Conservation (phyloP, 2,113 vertebrate species). For the Gracilinanus agilis region DNA sequence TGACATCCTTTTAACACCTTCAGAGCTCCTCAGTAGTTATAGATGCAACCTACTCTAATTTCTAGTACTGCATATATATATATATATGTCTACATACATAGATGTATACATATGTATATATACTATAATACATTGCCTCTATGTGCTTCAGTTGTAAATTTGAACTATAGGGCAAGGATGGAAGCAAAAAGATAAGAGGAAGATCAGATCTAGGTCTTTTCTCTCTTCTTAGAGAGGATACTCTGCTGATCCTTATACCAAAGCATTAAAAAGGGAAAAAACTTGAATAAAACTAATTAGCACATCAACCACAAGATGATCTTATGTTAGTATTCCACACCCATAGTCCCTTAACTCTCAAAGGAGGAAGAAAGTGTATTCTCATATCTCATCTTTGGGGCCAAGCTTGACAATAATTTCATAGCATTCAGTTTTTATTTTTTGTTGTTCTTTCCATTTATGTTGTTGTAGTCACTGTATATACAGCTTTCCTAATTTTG, state of each 20-base stretch:
- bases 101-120: no score
- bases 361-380: not conserved
- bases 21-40: not conserved
- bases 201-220: not conserved
- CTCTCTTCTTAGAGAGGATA: not conserved
- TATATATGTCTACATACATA: no score
- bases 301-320: not conserved
- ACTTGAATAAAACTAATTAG: not conserved
- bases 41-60: not conserved
- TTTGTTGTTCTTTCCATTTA: not conserved
- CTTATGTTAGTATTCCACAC: not conserved
- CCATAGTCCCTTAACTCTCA: not conserved
- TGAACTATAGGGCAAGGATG: not conserved
- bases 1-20: not conserved
- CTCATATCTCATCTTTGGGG: not conserved
- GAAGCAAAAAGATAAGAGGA: not conserved
- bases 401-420: not conserved
- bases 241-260: not conserved
- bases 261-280: not conserved
- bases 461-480: not conserved
- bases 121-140: not conserved
- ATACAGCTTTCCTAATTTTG: not conserved
- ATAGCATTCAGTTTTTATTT: not conserved
- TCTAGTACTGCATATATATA: not conserved
- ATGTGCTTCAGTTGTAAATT: not conserved